Conservation (phyloP, 2,113 vertebrate species). For the Macheiramphus alcinus region DNA sequence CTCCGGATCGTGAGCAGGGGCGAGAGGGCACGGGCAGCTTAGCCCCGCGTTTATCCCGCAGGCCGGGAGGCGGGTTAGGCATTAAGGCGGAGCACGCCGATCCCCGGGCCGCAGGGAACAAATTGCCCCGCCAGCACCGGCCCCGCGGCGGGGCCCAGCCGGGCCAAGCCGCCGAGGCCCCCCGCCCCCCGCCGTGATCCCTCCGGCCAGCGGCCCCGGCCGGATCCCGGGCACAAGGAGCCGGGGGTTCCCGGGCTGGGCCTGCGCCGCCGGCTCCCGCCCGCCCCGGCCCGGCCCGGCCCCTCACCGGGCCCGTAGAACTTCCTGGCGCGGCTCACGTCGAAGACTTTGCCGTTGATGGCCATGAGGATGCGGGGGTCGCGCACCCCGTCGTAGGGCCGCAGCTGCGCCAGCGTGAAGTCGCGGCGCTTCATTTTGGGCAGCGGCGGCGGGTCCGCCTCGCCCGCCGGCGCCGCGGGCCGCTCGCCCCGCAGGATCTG, state of each 20-base stretch:
- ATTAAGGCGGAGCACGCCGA: not conserved
- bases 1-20: not conserved
- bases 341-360: constrained; percentile 92
- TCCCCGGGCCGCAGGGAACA: too few relatives aligned
- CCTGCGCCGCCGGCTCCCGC: not conserved
- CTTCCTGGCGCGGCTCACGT: constrained; percentile 89
- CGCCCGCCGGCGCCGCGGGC: constrained; percentile 56
- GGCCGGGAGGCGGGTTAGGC: not conserved
- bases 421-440: constrained; percentile 87
- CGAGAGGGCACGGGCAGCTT: not conserved
- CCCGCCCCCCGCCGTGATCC: too few relatives aligned
- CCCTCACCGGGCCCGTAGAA: constrained; percentile 92
- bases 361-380: constrained; percentile 92
- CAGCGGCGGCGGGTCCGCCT: constrained; percentile 71
- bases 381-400: constrained; percentile 80
- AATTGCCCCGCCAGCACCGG: not conserved
- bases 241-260: not conserved
- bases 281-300: not conserved
- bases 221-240: not conserved
- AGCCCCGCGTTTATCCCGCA: not conserved
- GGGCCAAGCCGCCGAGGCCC: not conserved
- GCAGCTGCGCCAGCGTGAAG: constrained; percentile 84
- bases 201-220: not conserved
- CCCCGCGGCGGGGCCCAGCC: not conserved
- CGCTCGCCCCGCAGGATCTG: constrained; percentile 90